Base-by-base conservation (phyloP, 2,797 vertebrate species). In the Rhinichthys osculus region DNA sequence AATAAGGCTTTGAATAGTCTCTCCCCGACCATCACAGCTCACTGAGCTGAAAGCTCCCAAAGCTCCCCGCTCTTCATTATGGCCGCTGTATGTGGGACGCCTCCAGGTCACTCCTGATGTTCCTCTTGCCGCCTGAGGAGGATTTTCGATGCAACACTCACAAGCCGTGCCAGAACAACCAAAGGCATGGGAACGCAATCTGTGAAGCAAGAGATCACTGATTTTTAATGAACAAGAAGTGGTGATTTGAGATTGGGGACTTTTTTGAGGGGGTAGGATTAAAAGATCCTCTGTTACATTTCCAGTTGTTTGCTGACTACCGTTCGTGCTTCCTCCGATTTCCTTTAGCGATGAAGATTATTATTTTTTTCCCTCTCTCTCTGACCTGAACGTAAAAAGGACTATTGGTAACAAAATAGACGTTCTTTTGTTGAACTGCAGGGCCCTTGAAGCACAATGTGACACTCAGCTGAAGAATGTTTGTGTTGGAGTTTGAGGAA, bases 41-140 rank as follows among this genome's bases (percentile, higher is more conserved):
- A 62, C 87, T 88, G 87, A 92, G 91, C 90, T 91, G 86, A 92
- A 91, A 89, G 85, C 87, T 90, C 91, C 93, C 90, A 83, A 74
- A 91, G 91, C 86, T 62, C 88, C 89, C 81, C 87, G 89, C 90
- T 93, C 92, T 92, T 93, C 90, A 92, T 92, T 92, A 91, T 89
- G 91, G 90, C 89, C 35, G 47, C 88, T 87, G 85, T 92, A 92
- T 92, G 90, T 90, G 89, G 90, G 90, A 87, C 86, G 83, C 79
- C 86, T 85, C 42, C 80, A 85, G 89, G 87, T 90, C 90, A 89
- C 73, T 87, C 86, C 84, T 69, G 70, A 84, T 84, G 70, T 73
- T 88, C 84, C 71, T 69, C 70, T 83, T 52, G 67, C 59, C 52
- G 85, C 71, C 76, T 59, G 81, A 86, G 89, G 83, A 85, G 82